phyloP scores from a whole-genome alignment of 2,797 vertebrate species.

The Anas acuta region DNA sequence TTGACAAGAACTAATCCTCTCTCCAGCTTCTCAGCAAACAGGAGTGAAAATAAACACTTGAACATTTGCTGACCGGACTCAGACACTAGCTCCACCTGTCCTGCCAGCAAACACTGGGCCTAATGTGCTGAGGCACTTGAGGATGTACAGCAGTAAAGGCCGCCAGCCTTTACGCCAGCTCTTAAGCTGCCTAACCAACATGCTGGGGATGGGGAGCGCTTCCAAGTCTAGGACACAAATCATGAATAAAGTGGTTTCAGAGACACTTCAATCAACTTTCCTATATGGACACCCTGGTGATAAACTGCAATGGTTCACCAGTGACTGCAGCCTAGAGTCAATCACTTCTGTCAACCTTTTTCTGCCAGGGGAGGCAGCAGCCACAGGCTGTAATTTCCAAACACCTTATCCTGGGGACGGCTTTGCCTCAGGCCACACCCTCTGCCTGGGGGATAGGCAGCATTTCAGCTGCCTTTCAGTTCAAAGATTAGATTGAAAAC shows the following conservation, averaged over 20 bases:
- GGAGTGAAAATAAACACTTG: neutral
- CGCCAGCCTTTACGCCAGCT: rapidly evolving
- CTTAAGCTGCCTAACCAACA: neutral
- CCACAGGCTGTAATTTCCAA: neutral
- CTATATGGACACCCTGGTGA: neutral
- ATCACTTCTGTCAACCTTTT: neutral
- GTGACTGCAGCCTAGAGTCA: neutral
- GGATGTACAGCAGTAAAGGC: neutral
- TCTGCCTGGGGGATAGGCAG: neutral
- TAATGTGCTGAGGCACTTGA: rapidly evolving
- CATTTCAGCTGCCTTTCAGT: neutral
- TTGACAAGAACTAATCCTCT: neutral
- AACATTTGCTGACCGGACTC: rapidly evolving
- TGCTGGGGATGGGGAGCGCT: neutral
- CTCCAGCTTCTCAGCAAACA: neutral
- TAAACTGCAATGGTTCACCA: neutral
- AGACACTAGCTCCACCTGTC: neutral
- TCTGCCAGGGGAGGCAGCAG: neutral
- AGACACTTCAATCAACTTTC: neutral
- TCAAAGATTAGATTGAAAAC: neutral
- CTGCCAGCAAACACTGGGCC: rapidly evolving
- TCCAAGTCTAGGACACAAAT: neutral
- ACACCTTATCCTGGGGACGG: neutral
- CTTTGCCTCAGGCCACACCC: neutral
- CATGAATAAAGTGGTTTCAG: neutral